Evolutionary conservation across 2,888 invertebrate species (phyloP).

Genomic region (Synanthedon tipuliformis): DNA sequence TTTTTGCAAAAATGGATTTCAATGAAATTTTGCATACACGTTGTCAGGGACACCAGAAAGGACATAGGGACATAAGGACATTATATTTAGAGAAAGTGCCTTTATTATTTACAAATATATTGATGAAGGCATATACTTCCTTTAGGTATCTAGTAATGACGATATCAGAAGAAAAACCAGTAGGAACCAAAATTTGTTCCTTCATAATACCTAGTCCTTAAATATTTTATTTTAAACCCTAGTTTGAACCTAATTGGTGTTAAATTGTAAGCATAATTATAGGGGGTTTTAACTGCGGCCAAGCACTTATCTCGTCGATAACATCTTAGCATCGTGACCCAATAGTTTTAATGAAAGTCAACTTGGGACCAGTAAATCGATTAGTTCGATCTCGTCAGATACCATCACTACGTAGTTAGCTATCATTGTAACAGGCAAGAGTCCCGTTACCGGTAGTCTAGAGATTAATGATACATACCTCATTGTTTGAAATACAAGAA

Average conservation of each 20-base stretch:
- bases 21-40: no score
- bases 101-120: no score
- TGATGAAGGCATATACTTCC: no score
- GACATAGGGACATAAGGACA: no score
- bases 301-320: conserved; percentile 27
- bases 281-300: conserved; percentile 22
- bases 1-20: no score
- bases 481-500: conserved; percentile 55
- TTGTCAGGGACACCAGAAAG: no score
- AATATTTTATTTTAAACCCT: no score
- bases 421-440: conserved; percentile 35
- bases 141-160: no score
- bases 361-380: conserved; percentile 42
- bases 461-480: conserved; percentile 54
- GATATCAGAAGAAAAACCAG: no score
- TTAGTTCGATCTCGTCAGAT: conserved; percentile 51
- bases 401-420: conserved; percentile 50
- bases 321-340: conserved; percentile 36
- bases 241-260: neutral
- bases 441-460: conserved; percentile 48
- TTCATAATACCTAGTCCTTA: no score
- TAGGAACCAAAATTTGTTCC: no score
- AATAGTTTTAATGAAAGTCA: conserved; percentile 57
- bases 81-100: no score
- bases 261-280: conserved; percentile 11